Percentiles rank a stretch among this genome's conserved stretches.
These are phyloP conservation scores for Diplodus sargus DNA, from an alignment of 2,797 vertebrate genomes.

Conservation along the genomic window DNA sequence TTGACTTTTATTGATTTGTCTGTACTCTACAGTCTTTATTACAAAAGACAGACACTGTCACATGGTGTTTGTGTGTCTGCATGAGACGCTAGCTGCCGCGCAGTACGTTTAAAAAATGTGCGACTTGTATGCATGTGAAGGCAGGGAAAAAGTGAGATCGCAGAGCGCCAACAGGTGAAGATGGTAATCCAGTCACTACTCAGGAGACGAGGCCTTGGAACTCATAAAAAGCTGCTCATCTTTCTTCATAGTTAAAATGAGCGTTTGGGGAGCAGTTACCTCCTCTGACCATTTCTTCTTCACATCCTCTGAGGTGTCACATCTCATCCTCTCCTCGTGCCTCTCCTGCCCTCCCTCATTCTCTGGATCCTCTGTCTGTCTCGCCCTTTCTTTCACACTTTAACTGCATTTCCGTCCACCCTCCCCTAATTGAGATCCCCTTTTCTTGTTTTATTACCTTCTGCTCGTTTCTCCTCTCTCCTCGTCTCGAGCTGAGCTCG, in stretches of 20 bases:
- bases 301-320: constrained; percentile 31
- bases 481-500: constrained; percentile 2
- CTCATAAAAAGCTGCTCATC: constrained; percentile 60
- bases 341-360: constrained; percentile 31
- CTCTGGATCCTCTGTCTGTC: constrained; percentile 9
- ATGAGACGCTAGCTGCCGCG: constrained; percentile 14
- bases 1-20: constrained; percentile 11
- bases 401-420: background rate
- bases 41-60: constrained; percentile 13
- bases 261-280: constrained; percentile 46
- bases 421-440: constrained; percentile 5
- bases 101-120: constrained; percentile 1
- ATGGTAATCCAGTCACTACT: constrained; percentile 55
- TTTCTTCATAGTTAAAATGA: constrained; percentile 51
- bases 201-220: constrained; percentile 56
- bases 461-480: constrained; percentile 3
- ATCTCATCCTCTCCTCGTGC: constrained; percentile 38
- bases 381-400: constrained; percentile 19
- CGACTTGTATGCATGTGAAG: background rate
- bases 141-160: background rate
- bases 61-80: constrained; percentile 7
- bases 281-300: constrained; percentile 1
- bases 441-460: constrained; percentile 19
- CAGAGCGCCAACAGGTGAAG: constrained; percentile 61
- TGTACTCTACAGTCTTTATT: constrained; percentile 2